phyloP scores from a whole-genome alignment of 2,888 invertebrate genomes.

The Plusia festucae region DNA sequence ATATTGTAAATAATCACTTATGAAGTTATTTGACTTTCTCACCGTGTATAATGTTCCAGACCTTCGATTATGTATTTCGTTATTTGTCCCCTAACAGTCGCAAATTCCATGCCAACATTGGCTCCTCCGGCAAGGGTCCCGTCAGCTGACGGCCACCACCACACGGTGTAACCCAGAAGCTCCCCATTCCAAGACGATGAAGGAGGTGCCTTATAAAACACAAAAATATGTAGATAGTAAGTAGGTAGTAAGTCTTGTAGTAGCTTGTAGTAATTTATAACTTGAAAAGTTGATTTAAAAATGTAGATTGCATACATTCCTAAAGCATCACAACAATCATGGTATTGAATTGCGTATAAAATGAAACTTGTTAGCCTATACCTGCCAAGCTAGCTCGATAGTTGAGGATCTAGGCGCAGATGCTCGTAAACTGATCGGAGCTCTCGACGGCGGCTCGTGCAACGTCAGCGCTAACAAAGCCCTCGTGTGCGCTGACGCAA shows the following conservation, averaged over 20 bases:
- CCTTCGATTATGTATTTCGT: constrained; percentile 92
- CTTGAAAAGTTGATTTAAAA: no score
- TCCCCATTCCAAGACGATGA: constrained; percentile 93
- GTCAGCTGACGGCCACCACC: constrained; percentile 90
- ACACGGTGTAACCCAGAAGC: constrained; percentile 93
- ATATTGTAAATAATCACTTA: not conserved
- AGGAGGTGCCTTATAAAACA: constrained; percentile 89
- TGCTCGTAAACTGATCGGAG: constrained; percentile 79
- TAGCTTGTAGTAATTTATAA: no score
- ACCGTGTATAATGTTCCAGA: constrained; percentile 94
- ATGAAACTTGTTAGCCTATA: constrained; percentile 42
- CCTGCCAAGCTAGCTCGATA: constrained; percentile 85
- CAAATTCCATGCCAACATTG: constrained; percentile 86
- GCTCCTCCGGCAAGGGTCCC: constrained; percentile 78
- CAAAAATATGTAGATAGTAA: not conserved
- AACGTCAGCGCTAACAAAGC: constrained; percentile 81
- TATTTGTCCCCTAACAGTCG: constrained; percentile 93
- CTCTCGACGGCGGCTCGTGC: constrained; percentile 83
- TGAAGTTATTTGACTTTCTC: constrained; percentile 27
- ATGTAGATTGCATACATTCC: no score
- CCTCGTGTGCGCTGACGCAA: constrained; percentile 83
- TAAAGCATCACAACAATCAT: not conserved
- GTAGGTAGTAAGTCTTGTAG: no score
- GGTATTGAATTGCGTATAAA: not conserved
- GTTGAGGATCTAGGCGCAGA: constrained; percentile 80